Evolutionary conservation across 2,113 vertebrate genomes (phyloP), one percentile per base, ranked within the genome.

Genomic region (Aphyosemion australe): DNA sequence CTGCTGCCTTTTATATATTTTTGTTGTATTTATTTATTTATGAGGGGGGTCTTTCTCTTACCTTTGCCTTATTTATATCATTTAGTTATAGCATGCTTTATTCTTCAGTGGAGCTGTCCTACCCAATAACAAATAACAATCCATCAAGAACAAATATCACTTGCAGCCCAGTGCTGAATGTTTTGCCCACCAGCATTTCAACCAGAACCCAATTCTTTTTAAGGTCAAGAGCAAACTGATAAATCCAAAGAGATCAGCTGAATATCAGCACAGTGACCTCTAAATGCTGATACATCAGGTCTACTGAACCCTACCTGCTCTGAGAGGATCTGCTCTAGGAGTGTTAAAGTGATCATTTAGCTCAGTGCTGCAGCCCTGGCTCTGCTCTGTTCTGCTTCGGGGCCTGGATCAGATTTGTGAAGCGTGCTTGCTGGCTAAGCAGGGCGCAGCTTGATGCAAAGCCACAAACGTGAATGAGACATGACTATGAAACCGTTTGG

Each of bases 401-500:
- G 13, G 59, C 42, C 19, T 2, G 46, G 46, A n/a, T 51, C 50
- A 54, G 45, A 51, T 54, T 34, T 26, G 43, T 76, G 16, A n/a
- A 20, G 42, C 12, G 5, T 20, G 41, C 21, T 32, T 58, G 59
- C 51, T 61, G 49, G 61, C 45, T 62, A 61, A 65, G 65, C 76
- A 69, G 52, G 34, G 15, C 70, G 56, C 65, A 61, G 56, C 69
- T 77, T 63, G 61, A 58, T 53, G 65, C 48, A 55, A 48, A 74
- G 31, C 12, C 62, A 42, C 12, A 18, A 46, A 54, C n/a, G n/a
- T 15, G n/a, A 58, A 69, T 15, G 20, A 54, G 66, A 67, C 48
- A 59, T 16, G 18, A 43, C 5, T 45, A 48, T n/a, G 15, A 9
- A 26, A 19, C 45, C 2, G 20, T 58, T 53, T 65, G 52, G 31